Evolutionary conservation across 2,113 vertebrate genomes (phyloP), one percentile per base, ranked within the genome.

Genomic region (Pholis gunnellus): DNA sequence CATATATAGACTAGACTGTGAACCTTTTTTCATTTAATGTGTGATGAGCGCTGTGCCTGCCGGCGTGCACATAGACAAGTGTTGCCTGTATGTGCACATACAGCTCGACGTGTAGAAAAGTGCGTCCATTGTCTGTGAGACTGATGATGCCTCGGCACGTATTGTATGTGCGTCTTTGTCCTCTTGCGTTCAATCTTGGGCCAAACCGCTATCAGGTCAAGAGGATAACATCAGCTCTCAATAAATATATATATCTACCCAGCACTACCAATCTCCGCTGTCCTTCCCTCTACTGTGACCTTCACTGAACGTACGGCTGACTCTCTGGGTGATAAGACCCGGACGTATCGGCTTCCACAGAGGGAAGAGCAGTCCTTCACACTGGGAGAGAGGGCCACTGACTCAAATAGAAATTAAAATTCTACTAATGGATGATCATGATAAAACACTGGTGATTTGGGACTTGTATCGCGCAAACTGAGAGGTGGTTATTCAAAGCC

Each of bases 201-300:
- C 64, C 65, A 65, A 82, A 72, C 46, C 67, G 2, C 67, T 84
- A 78, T 86, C 81, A 70, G 68, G 71, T 83, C 36, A 59, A 63
- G 64, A 67, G 70, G 94, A 93, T 94, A 93, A 83, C 65, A 94
- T 94, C 92, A 89, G 87, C 85, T 78, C 71, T 86, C 67, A 46
- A 90, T 93, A 15, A 15, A 46, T 17, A 89, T 87, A 88, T 8
- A 89, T 86, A 88, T 89, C 86, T 86, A 87, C 82, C 60, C 29
- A 22, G 74, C 34, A 25, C 78, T 77, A 89, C 78, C 81, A 88
- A 90, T 91, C 88, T 82, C 66, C 64, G 77, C 78, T 87, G 82
- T 83, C 78, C 80, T 84, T 81, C 18, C 70, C 59, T 87, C 78
- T 71, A 25, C 78, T 72, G 72, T 94, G 93, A 94, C 94, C 92